phyloP scores from a whole-genome alignment of 2,888 invertebrate genomes.

The Heliconius hortense region DNA sequence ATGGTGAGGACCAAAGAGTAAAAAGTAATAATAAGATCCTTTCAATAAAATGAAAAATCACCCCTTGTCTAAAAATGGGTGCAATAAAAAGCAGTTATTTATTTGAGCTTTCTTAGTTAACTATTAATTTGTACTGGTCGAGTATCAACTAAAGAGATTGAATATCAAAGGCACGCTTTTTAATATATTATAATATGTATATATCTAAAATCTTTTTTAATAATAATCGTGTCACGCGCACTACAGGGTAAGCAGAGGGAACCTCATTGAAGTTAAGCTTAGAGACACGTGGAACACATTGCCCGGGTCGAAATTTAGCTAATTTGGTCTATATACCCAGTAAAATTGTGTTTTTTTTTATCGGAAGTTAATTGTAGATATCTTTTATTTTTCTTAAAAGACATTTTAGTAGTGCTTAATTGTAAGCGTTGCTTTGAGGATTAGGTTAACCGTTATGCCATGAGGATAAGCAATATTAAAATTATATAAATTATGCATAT shows the following conservation, averaged over 20 bases:
- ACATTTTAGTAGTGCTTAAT: no score
- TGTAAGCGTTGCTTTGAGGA: no score
- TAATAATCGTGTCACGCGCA: background rate
- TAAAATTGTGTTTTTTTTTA: background rate
- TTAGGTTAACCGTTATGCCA: no score
- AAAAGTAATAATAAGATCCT: constrained; percentile 24
- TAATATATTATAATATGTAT: background rate
- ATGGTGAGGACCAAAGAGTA: constrained; percentile 5
- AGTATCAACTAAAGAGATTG: background rate
- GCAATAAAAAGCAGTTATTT: constrained; percentile 7
- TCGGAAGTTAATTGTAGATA: background rate
- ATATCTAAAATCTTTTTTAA: background rate
- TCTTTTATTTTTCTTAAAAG: background rate
- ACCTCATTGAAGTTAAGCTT: background rate
- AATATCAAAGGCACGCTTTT: background rate
- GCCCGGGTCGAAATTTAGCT: no score
- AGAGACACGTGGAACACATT: background rate
- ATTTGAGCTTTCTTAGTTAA: background rate
- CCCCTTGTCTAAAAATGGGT: constrained; percentile 10
- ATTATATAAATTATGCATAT: no score
- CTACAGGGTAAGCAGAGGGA: no score
- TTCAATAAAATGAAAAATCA: constrained; percentile 18
- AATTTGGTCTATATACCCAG: background rate
- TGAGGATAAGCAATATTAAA: no score
- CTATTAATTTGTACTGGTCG: background rate